Evolutionary conservation across 2,888 invertebrate species (phyloP), one percentile per base, ranked within the genome.

Genomic region (Nemotelus nigrinus): DNA sequence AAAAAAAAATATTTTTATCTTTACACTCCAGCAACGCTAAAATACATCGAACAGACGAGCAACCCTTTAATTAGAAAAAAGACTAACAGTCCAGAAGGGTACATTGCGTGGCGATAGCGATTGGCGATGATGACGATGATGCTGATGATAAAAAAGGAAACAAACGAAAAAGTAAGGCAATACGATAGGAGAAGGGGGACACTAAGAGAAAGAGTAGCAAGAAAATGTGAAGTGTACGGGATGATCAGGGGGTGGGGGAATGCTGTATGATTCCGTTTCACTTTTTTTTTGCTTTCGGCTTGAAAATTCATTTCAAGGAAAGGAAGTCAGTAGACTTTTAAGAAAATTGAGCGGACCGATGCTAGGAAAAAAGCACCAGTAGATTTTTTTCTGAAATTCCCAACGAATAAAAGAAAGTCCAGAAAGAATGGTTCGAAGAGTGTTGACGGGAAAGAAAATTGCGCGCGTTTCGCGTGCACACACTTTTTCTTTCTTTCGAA

Each of bases 21-120:
- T 74, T 63, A 63, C 74, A 74, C 48, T 48, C 60, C 74, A 74
- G 63, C 74, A 74, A 74, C 74, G 74, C n/a, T 60, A 48, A 74
- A 60, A 60, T 48, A 74, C 74, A 50, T 60, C 74, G 74, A 74
- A 74, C 60, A 63, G 74, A 74, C 74, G 60, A 74, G 48, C 74
- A 74, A 74, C 74, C 74, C 74, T 74, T 74, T 74, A 74, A 74
- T 74, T 74, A 74, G 74, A 74, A 72, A 63, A 72, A 74, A 70
- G 41, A 55, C 53, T 41, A 55, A 53, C 53, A 53, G 55, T 39
- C 55, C 70, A 53, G 70, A 70, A 70, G 70, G 70, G 70, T 70
- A 41, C 70, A 55, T 53, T 53, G 47, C 55, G 55, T 55, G 43
- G 55, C 70, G 45, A 47, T 48, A 48, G 39, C 25, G 47, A 67